Conservation (phyloP, 2,113 vertebrate species). For the Hyaena hyaena region DNA sequence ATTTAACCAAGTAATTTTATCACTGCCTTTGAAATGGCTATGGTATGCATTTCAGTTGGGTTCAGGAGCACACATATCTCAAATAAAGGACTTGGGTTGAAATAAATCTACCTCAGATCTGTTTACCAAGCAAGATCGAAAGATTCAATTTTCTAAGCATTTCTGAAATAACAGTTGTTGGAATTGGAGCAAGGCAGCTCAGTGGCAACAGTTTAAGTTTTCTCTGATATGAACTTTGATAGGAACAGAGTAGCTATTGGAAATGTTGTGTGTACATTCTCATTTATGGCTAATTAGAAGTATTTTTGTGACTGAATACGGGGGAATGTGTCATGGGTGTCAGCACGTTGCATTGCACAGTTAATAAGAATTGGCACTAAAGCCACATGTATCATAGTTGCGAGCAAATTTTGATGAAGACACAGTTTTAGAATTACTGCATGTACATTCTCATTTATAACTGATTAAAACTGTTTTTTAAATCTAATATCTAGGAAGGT, state of each 20-base stretch:
- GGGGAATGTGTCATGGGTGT: slow-evolving; percentile 70
- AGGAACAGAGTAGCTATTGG: slow-evolving; percentile 64
- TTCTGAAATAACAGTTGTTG: slow-evolving; percentile 76
- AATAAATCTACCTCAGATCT: slow-evolving; percentile 80
- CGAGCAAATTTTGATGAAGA: slow-evolving; percentile 67
- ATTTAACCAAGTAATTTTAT: slow-evolving; percentile 83
- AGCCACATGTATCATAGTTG: slow-evolving; percentile 40
- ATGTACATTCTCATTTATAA: slow-evolving; percentile 78
- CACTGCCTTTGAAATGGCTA: slow-evolving; percentile 77
- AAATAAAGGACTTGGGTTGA: slow-evolving; percentile 70
- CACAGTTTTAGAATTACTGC: slow-evolving; percentile 68
- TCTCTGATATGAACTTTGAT: slow-evolving; percentile 75
- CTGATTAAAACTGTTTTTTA: slow-evolving; percentile 80
- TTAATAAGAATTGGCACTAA: slow-evolving; percentile 76
- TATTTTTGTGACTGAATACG: slow-evolving; percentile 76
- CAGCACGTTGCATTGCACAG: slow-evolving; percentile 54
- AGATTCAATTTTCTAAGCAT: slow-evolving; percentile 74
- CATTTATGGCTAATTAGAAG: slow-evolving; percentile 82
- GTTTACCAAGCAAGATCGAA: slow-evolving; percentile 75
- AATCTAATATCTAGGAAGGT: slow-evolving; percentile 67
- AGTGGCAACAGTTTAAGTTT: slow-evolving; percentile 63
- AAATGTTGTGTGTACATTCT: slow-evolving; percentile 78
- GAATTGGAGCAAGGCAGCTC: slow-evolving; percentile 57
- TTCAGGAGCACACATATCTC: slow-evolving; percentile 66
- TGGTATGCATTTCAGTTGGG: slow-evolving; percentile 75